These are phyloP conservation scores for Notolabrus celidotus DNA, from an alignment of 2,797 vertebrate genomes.

Conservation along the genomic window DNA sequence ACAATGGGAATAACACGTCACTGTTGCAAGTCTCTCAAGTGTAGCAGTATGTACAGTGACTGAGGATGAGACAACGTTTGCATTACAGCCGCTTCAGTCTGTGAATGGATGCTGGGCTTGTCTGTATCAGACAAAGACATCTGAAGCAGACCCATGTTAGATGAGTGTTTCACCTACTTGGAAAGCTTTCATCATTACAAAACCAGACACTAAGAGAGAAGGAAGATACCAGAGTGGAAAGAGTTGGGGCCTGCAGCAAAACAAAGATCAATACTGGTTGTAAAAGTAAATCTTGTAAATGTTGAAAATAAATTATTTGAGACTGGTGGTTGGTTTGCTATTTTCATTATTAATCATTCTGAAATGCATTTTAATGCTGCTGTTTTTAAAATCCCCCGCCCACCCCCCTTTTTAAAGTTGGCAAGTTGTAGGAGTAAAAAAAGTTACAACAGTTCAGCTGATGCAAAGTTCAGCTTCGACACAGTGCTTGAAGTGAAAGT, in stretches of 20 bases:
- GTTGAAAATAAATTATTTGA: not conserved
- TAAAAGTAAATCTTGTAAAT: not conserved
- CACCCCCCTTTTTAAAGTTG: not conserved
- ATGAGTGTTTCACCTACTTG: conserved; percentile 36
- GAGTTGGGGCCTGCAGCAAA: not conserved
- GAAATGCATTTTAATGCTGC: not conserved
- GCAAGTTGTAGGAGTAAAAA: not conserved
- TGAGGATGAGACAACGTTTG: not conserved
- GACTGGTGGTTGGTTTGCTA: not conserved
- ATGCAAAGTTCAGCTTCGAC: not conserved
- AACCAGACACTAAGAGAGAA: conserved; percentile 30
- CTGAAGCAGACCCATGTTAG: not conserved
- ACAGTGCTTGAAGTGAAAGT: not conserved
- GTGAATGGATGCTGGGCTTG: not conserved
- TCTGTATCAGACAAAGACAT: conserved; percentile 14
- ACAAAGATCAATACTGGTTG: not conserved
- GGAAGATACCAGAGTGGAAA: not conserved
- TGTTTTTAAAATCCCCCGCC: not conserved
- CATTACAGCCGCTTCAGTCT: not conserved
- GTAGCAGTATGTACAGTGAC: conserved; percentile 7
- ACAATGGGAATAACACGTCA: conserved; percentile 27
- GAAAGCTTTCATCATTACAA: conserved; percentile 29
- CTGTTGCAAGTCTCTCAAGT: not conserved
- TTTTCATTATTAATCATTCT: not conserved
- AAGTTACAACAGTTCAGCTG: not conserved